Evolutionary conservation across 2,888 invertebrate species (phyloP), one percentile per base, ranked within the genome.

Genomic region (Panzeria rudis): DNA sequence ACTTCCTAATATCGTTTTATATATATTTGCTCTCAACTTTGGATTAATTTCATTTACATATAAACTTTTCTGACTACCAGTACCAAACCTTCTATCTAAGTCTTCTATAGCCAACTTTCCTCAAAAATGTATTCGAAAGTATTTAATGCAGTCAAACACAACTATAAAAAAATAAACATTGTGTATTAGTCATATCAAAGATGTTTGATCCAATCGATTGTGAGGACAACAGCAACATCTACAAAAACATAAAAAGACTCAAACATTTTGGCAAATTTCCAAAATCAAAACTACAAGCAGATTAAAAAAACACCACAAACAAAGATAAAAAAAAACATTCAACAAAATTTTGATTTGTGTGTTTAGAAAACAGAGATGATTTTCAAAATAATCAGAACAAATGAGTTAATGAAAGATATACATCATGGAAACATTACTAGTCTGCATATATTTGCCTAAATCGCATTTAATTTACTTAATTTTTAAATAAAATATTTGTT

Each of bases 141-240:
- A 23, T 52, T 38, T 38, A 64, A 29, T 52, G 38, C 41, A 35
- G 11, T 20, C 15, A 32, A 62, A 50, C 11, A 38, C 35, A 50
- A 29, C 13, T 5, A 54, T 38, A 38, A 61, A 47, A 64, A 23
- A 56, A 23, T 8, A 62, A 71, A 35, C 32, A 54, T 71, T 54
- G 17, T 44, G 15, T 52, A 61, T 81, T 81, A 81, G 81, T 81
- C 81, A 81, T 69, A 17, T 61, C n/a, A 62, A 52, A 75, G 41
- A 66, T 61, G 50, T 20, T 54, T 23, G 23, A 44, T 59, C 41
- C 44, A 69, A 75, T 44, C 52, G 54, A 69, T 69, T 81, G 59
- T 81, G 50, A 66, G n/a, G 13, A 47, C 50, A 7, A 23, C 32
- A 20, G 38, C 56, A 68, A 61, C 29, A 56, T 25, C 50, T 17